Base-by-base conservation (phyloP, 92 coral and sea anemone genomes). In the Parazoanthus swiftii region DNA sequence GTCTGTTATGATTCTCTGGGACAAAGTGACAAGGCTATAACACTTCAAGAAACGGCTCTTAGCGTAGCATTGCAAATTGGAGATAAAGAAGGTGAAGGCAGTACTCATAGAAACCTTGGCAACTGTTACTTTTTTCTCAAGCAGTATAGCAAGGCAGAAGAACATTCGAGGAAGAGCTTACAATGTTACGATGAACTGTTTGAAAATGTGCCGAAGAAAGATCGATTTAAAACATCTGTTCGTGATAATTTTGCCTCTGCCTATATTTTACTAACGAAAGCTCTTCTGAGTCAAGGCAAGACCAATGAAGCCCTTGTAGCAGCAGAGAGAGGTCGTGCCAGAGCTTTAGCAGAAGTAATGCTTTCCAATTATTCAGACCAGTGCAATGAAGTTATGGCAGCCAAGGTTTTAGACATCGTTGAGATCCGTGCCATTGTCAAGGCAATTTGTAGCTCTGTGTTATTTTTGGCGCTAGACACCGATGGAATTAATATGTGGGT, bases 121-220 rank as follows among this genome's bases (percentile, higher is more conserved):
- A 20, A 18, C 59, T 54, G 59, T 54, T 54, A 54, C 59, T 20
- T 54, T 54, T 54, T 11, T 54, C 59, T 54, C 59, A 11, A 54
- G 20, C 59, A 54, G 18, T 54, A 73, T 37, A 33, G 23, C 26
- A 73, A 5, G 16, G 77, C 77, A 73, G 77, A 73, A 73, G 21
- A 26, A 14, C 35, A 73, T 73, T 18, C 42, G 42, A 73, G 77
- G 23, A 21, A 73, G 23, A 26, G 36, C 23, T 29, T 73, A 21
- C 36, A 21, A 73, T 73, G 77, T 37, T 73, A 37, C 77, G 77
- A 73, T 21, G 77, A 73, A 73, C 42, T 73, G 77, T 73, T 73
- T 14, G 77, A 73, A 13, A 73, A 73, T 73, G 77, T 73, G 77
- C 77, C 77, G 36, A 73, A 26, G 77, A 73, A 26, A 14, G 77